phyloP scores from a whole-genome alignment of 64 coral and sea anemone species.

The Pocillopora verrucosa region DNA sequence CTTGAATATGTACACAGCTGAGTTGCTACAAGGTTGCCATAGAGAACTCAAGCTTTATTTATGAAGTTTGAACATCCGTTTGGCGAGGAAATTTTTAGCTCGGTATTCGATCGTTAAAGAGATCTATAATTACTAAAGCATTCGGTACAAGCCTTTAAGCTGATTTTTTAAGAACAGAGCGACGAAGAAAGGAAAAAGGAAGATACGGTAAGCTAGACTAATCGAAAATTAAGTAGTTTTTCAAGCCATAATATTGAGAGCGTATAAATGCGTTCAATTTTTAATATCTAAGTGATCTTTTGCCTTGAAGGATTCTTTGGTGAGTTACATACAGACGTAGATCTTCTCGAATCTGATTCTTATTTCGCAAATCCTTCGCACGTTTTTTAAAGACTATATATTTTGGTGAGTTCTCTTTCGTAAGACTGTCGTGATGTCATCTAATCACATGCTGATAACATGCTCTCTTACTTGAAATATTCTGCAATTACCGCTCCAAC shows the following conservation, averaged over 20 bases:
- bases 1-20: not conserved
- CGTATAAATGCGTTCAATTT: not conserved
- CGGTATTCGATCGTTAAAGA: not conserved
- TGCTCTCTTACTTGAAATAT: constrained; percentile 25
- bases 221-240: not conserved
- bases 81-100: not conserved
- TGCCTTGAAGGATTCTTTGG: not conserved
- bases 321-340: no score
- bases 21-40: not conserved
- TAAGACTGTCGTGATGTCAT: not conserved
- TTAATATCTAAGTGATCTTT: not conserved
- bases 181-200: not conserved
- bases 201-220: not conserved
- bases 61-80: not conserved
- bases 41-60: not conserved
- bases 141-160: not conserved
- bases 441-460: not conserved
- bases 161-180: not conserved
- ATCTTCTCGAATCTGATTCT: no score
- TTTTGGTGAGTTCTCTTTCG: not conserved
- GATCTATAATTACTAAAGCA: not conserved
- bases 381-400: not conserved
- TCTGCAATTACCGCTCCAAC: not conserved
- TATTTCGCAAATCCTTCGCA: no score
- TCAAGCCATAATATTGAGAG: not conserved